A percentile compares a stretch with the other conserved stretches of the same genome.
These are phyloP conservation scores for Ranitomeya imitator DNA, from an alignment of 2,113 vertebrate genomes.

Conservation along the genomic window DNA sequence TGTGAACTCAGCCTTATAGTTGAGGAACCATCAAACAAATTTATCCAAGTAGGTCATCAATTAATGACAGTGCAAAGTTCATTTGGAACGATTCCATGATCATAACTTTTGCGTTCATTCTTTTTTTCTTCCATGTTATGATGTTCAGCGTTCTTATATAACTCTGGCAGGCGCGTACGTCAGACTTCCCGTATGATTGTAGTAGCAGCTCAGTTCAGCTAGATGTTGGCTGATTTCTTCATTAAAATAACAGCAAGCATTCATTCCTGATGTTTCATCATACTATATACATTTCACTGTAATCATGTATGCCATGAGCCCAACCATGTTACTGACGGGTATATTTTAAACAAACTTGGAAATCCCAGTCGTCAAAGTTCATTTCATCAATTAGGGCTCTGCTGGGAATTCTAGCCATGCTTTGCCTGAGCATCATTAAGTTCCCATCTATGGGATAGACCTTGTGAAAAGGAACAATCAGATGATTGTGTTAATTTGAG, in stretches of 20 bases:
- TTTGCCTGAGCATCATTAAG: constrained; percentile 26
- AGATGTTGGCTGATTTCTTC: background rate
- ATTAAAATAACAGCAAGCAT: background rate
- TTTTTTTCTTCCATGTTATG: too few relatives aligned
- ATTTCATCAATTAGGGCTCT: constrained; percentile 31
- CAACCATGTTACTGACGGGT: background rate
- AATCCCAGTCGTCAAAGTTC: constrained; percentile 37
- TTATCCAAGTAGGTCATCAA: too few relatives aligned
- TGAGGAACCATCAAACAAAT: too few relatives aligned
- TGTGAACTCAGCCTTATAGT: too few relatives aligned
- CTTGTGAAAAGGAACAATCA: constrained; percentile 46
- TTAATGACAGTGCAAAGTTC: too few relatives aligned
- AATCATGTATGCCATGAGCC: constrained; percentile 32
- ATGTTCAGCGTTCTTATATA: too few relatives aligned
- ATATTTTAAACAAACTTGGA: constrained; percentile 34
- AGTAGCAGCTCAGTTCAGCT: background rate
- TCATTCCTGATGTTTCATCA: background rate
- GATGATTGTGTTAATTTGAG: constrained; percentile 55
- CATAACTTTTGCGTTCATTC: too few relatives aligned
- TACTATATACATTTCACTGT: constrained; percentile 24
- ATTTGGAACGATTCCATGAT: too few relatives aligned
- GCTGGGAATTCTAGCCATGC: constrained; percentile 5
- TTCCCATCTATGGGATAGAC: constrained; percentile 20
- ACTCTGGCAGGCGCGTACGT: too few relatives aligned
- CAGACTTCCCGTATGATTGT: background rate